Conservation (phyloP, 2,113 vertebrate species). For the Aepyceros melampus region DNA sequence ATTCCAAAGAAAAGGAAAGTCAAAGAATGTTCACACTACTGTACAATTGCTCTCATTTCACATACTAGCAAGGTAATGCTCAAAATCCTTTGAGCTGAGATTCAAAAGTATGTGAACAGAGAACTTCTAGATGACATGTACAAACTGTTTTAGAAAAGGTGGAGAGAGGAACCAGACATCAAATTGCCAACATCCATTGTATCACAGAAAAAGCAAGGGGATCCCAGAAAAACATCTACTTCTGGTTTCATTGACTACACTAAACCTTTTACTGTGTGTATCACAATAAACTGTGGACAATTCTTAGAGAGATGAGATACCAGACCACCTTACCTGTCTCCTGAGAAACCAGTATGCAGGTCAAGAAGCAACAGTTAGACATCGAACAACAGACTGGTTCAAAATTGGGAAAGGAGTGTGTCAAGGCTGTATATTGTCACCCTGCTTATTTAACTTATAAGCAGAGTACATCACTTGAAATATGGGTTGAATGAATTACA, state of each 20-base stretch:
- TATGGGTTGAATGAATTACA: background rate
- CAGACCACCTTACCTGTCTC: background rate
- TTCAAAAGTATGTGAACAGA: background rate
- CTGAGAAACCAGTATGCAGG: background rate
- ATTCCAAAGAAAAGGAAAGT: background rate
- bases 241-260: background rate
- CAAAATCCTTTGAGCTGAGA: background rate
- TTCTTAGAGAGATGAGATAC: background rate
- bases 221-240: background rate
- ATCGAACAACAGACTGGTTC: background rate
- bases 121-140: background rate
- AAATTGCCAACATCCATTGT: background rate
- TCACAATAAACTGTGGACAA: background rate
- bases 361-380: background rate
- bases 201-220: background rate
- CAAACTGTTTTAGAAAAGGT: background rate
- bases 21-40: background rate
- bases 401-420: background rate
- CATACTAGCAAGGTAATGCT: background rate
- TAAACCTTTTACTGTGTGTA: background rate
- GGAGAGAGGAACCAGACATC: background rate
- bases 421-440: background rate
- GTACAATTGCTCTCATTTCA: background rate
- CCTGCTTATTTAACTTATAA: background rate
- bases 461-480: background rate